Evolutionary conservation across 2,113 vertebrate genomes (phyloP), one percentile per base, ranked within the genome.

Genomic region (Bagarius yarrelli): DNA sequence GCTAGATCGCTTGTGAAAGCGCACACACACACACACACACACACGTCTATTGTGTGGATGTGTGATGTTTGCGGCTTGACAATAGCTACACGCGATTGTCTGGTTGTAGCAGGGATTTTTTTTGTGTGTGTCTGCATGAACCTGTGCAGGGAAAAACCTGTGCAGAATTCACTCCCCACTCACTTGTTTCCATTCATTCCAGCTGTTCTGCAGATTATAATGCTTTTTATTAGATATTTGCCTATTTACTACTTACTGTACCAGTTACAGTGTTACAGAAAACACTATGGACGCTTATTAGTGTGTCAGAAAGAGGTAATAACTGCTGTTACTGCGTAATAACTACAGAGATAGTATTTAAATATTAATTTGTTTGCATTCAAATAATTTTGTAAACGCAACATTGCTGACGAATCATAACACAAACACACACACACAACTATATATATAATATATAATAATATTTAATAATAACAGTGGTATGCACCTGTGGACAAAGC

Each of bases 41-140:
- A 47, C 80, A 27, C 79, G 61, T 85, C 85, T 79, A 86, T 86
- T 86, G 85, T 86, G 85, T 84, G 63, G n/a, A 60, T 56, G 21
- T 69, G 59, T 73, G 71, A 53, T 30, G 60, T 66, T 61, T 81
- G 79, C 69, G 44, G 57, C 74, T 76, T 80, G 40, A 59, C 76
- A 73, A 64, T 80, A 83, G 59, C 75, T 75, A 36, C 82, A 61
- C 74, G 21, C 61, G 79, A 71, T 67, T 23, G 40, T 47, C 73
- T n/a, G 25, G 36, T 59, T 74, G 13, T 69, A 61, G 19, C 19
- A 25, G 23, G 5, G 36, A 23, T 36, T 50, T 57, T 15, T 40
- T 47, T 47, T 47, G 36, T 40, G 36, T 34, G 25, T 11, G 14
- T 50, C 67, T 40, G 34, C 12, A 18, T 11, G 8, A n/a, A 44